phyloP scores from a whole-genome alignment of 92 coral and sea anemone species.

The Parazoanthus darwini region DNA sequence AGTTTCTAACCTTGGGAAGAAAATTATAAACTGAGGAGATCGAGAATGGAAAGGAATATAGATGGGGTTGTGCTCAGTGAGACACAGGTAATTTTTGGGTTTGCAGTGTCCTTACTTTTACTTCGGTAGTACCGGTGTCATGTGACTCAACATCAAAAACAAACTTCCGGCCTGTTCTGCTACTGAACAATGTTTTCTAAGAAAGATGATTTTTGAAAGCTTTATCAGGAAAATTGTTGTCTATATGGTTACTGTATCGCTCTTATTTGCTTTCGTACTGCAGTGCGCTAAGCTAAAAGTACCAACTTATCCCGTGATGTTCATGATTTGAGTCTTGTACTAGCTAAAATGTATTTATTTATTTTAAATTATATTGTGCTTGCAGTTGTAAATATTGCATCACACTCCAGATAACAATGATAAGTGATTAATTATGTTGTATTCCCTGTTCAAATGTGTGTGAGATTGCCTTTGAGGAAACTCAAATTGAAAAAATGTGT shows the following conservation, averaged over 20 bases:
- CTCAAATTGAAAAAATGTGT: too few relatives aligned
- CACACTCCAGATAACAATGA: not conserved
- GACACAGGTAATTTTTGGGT: slow-evolving; percentile 2
- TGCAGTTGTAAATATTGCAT: not conserved
- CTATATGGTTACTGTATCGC: not conserved
- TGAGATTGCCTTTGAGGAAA: too few relatives aligned
- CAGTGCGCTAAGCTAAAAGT: too few relatives aligned
- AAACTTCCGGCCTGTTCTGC: not conserved
- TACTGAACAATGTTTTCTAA: too few relatives aligned
- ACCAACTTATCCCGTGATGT: too few relatives aligned
- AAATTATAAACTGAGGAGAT: not conserved
- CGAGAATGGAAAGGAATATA: slow-evolving; percentile 26
- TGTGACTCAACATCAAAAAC: not conserved
- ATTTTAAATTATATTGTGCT: not conserved
- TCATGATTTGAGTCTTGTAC: not conserved
- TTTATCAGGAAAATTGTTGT: not conserved
- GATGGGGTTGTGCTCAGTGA: not conserved
- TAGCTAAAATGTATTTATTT: too few relatives aligned
- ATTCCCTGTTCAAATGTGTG: too few relatives aligned
- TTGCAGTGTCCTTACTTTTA: not conserved
- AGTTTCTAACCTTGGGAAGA: not conserved
- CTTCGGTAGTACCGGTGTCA: not conserved
- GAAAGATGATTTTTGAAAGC: too few relatives aligned
- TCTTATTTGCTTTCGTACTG: too few relatives aligned
- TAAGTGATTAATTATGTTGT: too few relatives aligned